Evolutionary conservation across 2,113 vertebrate species (phyloP).

Genomic region (Gallinago media): DNA sequence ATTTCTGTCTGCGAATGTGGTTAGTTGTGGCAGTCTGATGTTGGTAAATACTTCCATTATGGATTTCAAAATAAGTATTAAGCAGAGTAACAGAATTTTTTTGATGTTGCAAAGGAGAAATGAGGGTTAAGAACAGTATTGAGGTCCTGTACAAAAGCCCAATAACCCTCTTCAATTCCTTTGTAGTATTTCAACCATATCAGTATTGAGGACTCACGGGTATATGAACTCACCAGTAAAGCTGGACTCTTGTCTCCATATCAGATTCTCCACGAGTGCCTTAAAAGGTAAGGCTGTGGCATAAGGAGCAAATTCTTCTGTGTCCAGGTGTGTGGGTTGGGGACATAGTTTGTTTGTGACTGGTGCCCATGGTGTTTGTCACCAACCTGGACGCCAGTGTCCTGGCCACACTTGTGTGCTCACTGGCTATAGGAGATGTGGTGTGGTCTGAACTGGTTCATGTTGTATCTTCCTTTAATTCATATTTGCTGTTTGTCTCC

Average conservation of each 20-base stretch:
- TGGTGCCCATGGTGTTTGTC: neutral
- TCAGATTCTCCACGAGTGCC: constrained; percentile 99
- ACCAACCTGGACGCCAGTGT: fast-evolving
- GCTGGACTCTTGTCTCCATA: constrained; percentile 98
- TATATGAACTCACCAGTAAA: constrained; percentile 99
- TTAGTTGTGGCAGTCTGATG: neutral
- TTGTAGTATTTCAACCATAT: constrained; percentile 99
- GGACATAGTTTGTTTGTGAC: fast-evolving
- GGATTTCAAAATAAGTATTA: neutral
- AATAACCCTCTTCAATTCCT: constrained; percentile 5
- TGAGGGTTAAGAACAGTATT: neutral
- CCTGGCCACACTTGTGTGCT: neutral
- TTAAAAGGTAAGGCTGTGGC: constrained; percentile 90
- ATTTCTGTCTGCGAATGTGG: neutral
- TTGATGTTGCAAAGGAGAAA: neutral
- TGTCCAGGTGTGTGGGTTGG: neutral
- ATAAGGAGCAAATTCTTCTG: fast-evolving
- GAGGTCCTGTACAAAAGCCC: neutral
- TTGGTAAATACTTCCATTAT: neutral
- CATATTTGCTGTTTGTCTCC: neutral
- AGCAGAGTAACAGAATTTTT: neutral
- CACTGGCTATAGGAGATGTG: fast-evolving
- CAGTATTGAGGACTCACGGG: constrained; percentile 98
- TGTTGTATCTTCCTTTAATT: neutral
- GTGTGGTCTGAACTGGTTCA: neutral